phyloP scores from a whole-genome alignment of 2,888 invertebrate species.

The Taphrorychus bicolor region DNA sequence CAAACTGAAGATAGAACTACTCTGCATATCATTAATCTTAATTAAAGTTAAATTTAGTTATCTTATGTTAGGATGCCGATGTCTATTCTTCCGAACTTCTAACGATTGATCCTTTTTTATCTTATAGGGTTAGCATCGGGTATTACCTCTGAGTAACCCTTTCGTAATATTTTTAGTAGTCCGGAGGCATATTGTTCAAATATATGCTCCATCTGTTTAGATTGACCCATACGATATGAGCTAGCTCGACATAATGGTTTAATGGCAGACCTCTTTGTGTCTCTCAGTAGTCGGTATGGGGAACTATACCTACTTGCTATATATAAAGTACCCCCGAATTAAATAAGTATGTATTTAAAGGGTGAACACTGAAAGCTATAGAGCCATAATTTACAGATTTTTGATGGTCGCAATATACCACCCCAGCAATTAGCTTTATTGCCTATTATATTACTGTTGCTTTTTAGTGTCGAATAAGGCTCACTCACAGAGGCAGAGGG shows the following conservation, averaged over 20 bases:
- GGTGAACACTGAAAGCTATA: constrained; percentile 32
- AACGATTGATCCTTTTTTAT: neutral
- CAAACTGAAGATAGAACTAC: constrained; percentile 58
- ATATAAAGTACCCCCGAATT: constrained; percentile 19
- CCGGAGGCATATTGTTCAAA: neutral
- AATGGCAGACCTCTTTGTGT: neutral
- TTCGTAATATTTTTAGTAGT: neutral
- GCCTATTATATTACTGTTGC: constrained; percentile 1
- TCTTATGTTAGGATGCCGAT: constrained; percentile 56
- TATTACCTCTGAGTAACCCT: neutral
- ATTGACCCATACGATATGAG: too few species aligned
- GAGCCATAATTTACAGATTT: constrained; percentile 39
- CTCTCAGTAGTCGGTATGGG: neutral
- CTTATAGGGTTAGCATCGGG: neutral
- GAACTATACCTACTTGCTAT: neutral
- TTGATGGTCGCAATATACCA: constrained; percentile 36
- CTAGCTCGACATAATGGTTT: neutral
- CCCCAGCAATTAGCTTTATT: constrained; percentile 37
- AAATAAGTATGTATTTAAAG: constrained; percentile 31
- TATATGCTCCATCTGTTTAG: too few species aligned
- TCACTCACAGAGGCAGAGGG: too few species aligned
- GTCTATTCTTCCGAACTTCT: constrained; percentile 54
- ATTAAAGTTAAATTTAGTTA: constrained; percentile 61
- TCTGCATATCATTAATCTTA: constrained; percentile 62
- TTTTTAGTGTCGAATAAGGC: neutral